Conservation (phyloP, 2,888 invertebrate species). For the Dicranocentrus wangi region DNA sequence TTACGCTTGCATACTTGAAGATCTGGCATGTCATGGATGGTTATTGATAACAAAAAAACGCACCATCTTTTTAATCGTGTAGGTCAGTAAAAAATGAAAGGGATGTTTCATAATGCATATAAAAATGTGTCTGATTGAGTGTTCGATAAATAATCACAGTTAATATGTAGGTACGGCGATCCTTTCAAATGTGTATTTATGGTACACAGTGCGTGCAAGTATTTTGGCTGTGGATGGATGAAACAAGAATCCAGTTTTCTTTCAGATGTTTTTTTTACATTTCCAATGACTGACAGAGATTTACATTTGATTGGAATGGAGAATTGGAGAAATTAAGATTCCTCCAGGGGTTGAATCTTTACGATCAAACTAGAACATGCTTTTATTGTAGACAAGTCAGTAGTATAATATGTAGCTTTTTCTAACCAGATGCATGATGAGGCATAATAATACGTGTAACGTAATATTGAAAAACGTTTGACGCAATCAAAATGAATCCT, state of each 20-base stretch:
- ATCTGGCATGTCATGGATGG: background rate
- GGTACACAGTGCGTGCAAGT: conserved; percentile 6
- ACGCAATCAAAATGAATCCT: conserved; percentile 27
- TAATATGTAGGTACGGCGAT: background rate
- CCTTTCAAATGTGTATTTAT: background rate
- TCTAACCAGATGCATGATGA: conserved; percentile 35
- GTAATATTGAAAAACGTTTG: conserved; percentile 18
- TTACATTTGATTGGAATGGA: conserved; percentile 35
- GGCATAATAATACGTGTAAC: conserved; percentile 16
- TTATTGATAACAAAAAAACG: conserved; percentile 6
- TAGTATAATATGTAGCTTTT: conserved; percentile 6
- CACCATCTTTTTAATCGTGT: conserved; percentile 25
- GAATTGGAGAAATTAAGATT: conserved; percentile 29
- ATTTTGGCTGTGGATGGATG: background rate
- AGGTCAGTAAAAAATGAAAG: conserved; percentile 37
- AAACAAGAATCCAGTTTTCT: conserved; percentile 32
- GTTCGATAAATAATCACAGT: conserved; percentile 5
- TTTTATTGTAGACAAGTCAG: conserved; percentile 24
- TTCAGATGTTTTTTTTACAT: conserved; percentile 7
- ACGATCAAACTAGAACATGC: conserved; percentile 19
- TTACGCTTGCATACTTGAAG: too few species aligned
- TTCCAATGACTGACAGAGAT: conserved; percentile 35
- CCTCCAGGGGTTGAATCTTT: conserved; percentile 30
- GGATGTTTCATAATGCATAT: conserved; percentile 8
- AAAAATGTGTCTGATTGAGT: conserved; percentile 15